Conservation (phyloP, 23 tunicate species). For the Clavelina lepadiformis region DNA sequence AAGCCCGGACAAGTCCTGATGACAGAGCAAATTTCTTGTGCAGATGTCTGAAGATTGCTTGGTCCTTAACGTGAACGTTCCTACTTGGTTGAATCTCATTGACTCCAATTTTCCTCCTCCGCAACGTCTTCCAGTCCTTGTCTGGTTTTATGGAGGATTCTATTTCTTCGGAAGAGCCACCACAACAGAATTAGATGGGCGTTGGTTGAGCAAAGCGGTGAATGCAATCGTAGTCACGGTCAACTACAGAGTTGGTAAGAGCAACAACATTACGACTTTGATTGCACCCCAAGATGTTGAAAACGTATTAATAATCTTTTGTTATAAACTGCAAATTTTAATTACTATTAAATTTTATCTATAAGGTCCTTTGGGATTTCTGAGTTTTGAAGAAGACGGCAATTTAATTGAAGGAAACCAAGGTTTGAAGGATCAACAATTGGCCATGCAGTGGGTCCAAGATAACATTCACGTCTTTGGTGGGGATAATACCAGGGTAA, state of each 20-base stretch:
- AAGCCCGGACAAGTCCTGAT: too few species aligned
- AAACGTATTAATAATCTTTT: background rate
- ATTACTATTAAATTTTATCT: too few species aligned
- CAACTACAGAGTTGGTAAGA: conserved; percentile 52
- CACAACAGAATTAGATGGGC: conserved; percentile 11
- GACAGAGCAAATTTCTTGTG: background rate
- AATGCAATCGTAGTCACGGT: conserved; percentile 33
- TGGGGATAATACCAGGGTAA: conserved; percentile 62
- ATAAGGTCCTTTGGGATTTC: conserved; percentile 74
- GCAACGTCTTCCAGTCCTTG: conserved; percentile 38
- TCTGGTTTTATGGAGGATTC: conserved; percentile 53
- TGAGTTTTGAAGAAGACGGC: conserved; percentile 30
- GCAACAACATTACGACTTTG: too few species aligned
- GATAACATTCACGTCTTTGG: conserved; percentile 67
- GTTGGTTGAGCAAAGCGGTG: conserved; percentile 9
- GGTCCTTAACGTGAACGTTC: conserved; percentile 33
- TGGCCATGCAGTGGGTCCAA: conserved; percentile 78
- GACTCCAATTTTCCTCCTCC: conserved; percentile 15
- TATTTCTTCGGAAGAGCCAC: conserved; percentile 35
- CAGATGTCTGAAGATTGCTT: conserved; percentile 60
- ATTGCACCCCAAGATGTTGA: background rate
- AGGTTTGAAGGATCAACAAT: conserved; percentile 58
- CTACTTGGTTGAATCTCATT: conserved; percentile 20
- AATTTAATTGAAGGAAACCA: conserved; percentile 38
- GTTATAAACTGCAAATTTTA: too few species aligned